Conservation (phyloP, 2,888 invertebrate species). For the Anthophora plumipes region DNA sequence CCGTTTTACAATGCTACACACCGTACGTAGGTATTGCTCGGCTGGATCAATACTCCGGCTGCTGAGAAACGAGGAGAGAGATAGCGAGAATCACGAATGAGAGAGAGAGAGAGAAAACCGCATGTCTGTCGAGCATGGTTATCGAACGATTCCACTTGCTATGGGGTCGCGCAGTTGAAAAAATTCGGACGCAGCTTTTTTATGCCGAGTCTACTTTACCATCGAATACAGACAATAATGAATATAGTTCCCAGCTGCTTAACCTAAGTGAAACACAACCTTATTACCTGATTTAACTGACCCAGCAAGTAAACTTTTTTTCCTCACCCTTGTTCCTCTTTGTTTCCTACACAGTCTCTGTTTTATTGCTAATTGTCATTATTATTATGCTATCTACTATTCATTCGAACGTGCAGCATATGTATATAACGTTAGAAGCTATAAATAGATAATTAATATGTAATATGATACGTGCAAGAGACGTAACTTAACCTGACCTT, state of each 20-base stretch:
- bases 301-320: not conserved
- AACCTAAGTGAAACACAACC: not conserved
- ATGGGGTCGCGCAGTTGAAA: slow-evolving; percentile 26
- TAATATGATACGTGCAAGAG: no score
- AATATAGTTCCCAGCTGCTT: not conserved
- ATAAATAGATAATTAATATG: no score
- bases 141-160: slow-evolving; percentile 52
- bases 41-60: slow-evolving; percentile 60
- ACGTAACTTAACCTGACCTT: no score
- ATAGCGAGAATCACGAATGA: slow-evolving; percentile 3
- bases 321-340: not conserved
- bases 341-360: not conserved
- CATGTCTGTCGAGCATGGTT: slow-evolving; percentile 51
- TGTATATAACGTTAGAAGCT: no score
- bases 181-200: not conserved
- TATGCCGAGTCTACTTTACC: not conserved
- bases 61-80: slow-evolving; percentile 50
- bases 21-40: slow-evolving; percentile 52
- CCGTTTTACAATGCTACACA: slow-evolving; percentile 45
- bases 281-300: not conserved
- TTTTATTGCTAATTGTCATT: no score
- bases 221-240: not conserved
- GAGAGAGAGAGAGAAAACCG: slow-evolving; percentile 26
- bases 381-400: no score
- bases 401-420: no score